Evolutionary conservation across 2,888 invertebrate species (phyloP).

Genomic region (Hydrotaea cyrtoneurina): DNA sequence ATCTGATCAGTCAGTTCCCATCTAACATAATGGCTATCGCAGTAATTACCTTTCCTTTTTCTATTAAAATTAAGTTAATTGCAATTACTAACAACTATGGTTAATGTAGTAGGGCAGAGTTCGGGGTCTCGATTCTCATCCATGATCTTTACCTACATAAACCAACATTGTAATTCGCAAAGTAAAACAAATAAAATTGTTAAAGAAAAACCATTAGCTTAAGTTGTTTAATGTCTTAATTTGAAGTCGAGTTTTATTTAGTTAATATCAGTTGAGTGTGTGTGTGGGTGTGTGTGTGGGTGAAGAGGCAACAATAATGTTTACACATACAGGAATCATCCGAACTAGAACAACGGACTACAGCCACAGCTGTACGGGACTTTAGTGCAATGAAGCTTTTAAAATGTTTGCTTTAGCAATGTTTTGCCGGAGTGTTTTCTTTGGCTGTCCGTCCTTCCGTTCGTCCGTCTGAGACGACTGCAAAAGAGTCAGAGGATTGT

Average conservation of each 20-base stretch:
- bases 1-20: no score
- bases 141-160: no score
- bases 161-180: no score
- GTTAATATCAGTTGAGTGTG: not conserved
- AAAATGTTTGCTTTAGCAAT: conserved; percentile 40
- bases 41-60: no score
- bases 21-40: no score
- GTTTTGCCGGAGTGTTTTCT: conserved; percentile 30
- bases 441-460: conserved; percentile 8
- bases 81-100: no score
- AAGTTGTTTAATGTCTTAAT: conserved; percentile 9
- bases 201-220: no score
- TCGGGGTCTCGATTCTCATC: no score
- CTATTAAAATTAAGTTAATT: no score
- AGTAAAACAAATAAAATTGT: no score
- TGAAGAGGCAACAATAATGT: conserved; percentile 22
- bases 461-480: conserved; percentile 14
- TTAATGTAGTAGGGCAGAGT: no score
- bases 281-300: not conserved
- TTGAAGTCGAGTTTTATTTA: not conserved
- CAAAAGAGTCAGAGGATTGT: conserved; percentile 29
- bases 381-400: conserved; percentile 57
- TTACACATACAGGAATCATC: conserved; percentile 20
- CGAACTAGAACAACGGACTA: not conserved
- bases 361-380: conserved; percentile 5